Evolutionary conservation across 2,888 invertebrate genomes (phyloP).

Genomic region (Ochropleura plecta): DNA sequence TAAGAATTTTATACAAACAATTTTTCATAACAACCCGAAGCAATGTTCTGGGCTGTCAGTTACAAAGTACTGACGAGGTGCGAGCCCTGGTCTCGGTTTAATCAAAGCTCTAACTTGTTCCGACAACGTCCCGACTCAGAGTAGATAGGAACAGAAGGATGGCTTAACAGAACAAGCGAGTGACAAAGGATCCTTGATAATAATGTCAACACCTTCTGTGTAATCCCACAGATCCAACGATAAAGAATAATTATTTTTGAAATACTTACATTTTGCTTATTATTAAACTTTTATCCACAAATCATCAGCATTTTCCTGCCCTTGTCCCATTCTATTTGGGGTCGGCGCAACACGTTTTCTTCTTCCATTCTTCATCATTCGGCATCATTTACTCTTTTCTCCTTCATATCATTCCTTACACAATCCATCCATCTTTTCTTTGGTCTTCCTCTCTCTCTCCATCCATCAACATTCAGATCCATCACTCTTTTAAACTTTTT

Average conservation of each 20-base stretch:
- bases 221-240: not conserved
- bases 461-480: no score
- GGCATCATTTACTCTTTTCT: no score
- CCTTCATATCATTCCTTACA: no score
- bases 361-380: no score
- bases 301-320: no score
- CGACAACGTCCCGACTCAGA: slow-evolving; percentile 65
- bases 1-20: slow-evolving; percentile 57
- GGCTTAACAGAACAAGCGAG: no score
- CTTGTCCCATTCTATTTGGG: no score
- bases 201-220: not conserved
- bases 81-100: slow-evolving; percentile 78
- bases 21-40: slow-evolving; percentile 60
- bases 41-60: slow-evolving; percentile 65
- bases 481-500: no score
- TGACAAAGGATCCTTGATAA: not conserved
- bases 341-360: no score
- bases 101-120: slow-evolving; percentile 80
- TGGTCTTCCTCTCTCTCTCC: no score
- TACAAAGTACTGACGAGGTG: slow-evolving; percentile 73
- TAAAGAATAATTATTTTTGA: no score
- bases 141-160: slow-evolving; percentile 12
- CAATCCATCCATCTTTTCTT: no score
- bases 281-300: not conserved
- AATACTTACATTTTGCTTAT: not conserved